phyloP scores from a whole-genome alignment of 2,113 vertebrate species.

The Hippopotamus amphibius region DNA sequence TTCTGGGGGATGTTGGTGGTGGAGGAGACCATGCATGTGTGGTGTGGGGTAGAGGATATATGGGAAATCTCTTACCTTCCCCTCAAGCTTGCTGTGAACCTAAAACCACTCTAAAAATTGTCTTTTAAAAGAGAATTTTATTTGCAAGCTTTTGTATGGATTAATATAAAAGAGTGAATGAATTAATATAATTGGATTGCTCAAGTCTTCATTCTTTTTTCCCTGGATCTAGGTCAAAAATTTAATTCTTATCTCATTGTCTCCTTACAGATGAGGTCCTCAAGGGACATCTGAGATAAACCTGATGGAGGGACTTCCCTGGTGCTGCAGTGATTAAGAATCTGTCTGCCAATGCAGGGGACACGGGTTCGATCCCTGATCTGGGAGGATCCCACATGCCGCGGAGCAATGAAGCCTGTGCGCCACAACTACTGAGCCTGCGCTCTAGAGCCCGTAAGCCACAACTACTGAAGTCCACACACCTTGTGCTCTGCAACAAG shows the following conservation, averaged over 20 bases:
- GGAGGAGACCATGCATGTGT: neutral
- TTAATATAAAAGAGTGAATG: neutral
- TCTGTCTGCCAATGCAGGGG: too few species aligned
- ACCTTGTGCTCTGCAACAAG: too few species aligned
- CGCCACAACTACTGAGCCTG: too few species aligned
- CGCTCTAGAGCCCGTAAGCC: too few species aligned
- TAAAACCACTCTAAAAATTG: neutral
- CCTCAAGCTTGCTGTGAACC: neutral
- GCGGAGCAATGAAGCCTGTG: too few species aligned
- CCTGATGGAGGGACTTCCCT: neutral
- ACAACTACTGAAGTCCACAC: too few species aligned
- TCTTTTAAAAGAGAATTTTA: neutral
- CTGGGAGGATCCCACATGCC: too few species aligned
- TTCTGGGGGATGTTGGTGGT: too few species aligned
- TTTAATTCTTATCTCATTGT: neutral
- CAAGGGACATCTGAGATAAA: neutral
- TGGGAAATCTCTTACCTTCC: neutral
- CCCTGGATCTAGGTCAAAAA: neutral
- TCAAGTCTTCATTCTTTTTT: constrained; percentile 10
- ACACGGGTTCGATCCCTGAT: too few species aligned
- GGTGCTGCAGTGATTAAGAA: too few species aligned
- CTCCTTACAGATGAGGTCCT: neutral
- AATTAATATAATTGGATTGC: neutral
- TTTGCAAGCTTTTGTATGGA: neutral
- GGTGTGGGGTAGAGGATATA: neutral